Conservation (phyloP, 2,113 vertebrate genomes). For the Nothobranchius kuhntae region DNA sequence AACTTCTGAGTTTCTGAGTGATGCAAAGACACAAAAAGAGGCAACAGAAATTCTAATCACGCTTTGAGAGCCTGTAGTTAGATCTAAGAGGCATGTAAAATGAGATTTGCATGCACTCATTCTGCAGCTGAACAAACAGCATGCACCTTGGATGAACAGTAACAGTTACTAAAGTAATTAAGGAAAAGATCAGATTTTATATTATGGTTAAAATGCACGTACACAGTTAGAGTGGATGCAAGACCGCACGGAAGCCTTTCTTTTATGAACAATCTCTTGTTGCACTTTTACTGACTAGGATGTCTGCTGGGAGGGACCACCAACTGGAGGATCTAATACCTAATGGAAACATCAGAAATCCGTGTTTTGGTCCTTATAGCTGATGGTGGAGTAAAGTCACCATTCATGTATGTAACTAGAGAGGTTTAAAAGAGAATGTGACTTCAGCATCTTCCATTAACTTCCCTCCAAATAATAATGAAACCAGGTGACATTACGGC, state of each 20-base stretch:
- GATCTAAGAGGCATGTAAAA: constrained; percentile 30
- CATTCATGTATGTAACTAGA: constrained; percentile 6
- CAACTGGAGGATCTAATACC: not conserved
- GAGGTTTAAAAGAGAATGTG: constrained; percentile 51
- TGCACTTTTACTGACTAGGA: not conserved
- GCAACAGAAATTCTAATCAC: constrained; percentile 65
- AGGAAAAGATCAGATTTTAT: constrained; percentile 17
- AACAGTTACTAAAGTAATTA: constrained; percentile 29
- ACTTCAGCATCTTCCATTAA: constrained; percentile 43
- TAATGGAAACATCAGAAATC: constrained; percentile 18
- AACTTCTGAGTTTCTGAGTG: constrained; percentile 22
- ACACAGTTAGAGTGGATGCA: constrained; percentile 11
- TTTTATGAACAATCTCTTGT: not conserved
- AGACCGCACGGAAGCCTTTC: not conserved
- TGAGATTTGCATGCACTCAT: constrained; percentile 12
- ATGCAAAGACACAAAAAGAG: constrained; percentile 33
- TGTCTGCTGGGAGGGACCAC: not conserved
- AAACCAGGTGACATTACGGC: constrained; percentile 52
- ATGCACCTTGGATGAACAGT: constrained; percentile 22
- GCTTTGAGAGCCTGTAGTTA: constrained; percentile 21
- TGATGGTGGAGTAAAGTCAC: constrained; percentile 25
- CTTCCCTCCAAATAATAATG: constrained; percentile 49
- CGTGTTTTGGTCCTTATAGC: constrained; percentile 11
- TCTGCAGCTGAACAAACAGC: constrained; percentile 49
- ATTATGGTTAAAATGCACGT: constrained; percentile 16